Base-by-base conservation (phyloP, 2,888 invertebrate species). In the Caenorhabditis sp. region DNA sequence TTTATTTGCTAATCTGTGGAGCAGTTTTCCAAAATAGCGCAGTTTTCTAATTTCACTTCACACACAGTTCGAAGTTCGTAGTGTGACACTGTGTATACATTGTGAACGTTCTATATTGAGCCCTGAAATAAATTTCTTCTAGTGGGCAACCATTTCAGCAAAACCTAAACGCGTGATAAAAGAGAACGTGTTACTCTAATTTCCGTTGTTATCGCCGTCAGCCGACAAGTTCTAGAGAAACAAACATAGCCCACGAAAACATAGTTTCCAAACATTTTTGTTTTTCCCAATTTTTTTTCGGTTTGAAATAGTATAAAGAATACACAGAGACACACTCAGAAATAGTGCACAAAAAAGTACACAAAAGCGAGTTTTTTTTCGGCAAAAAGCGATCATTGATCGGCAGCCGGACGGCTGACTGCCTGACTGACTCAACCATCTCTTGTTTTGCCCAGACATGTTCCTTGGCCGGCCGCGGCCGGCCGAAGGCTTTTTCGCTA, bases 311-410 rank as follows among this genome's bases (percentile, higher is more conserved):
- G 43, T 43, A 43, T 43, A 43, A 43, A 43, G 43, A 43, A 43
- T 43, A 43, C 43, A 43, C 43, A 43, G 2, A 6, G 43, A 43
- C 43, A n/a, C n/a, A 43, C 43, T 43, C 43, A 43, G 43, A 17
- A 43, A 43, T 43, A 43, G 43, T 43, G 43, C 43, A 43, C 43
- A 43, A 43, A 43, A 43, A 43, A 43, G 43, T 43, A 43, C 43
- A 43, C 43, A 43, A 43, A 43, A 43, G 43, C 43, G 43, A 43
- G 43, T 43, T 43, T 43, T 36, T n/a, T n/a, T 43, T 43, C 43
- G 43, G 43, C 43, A 43, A 43, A 43, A 43, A 43, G 43, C 43
- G 43, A 43, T 43, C 43, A 43, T 43, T 43, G 43, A 43, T 43
- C 43, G 43, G 17, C 43, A 43, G 43, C 43, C 12, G 43, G 43